These are phyloP conservation scores for Vanacampus margaritifer DNA, from an alignment of 2,113 vertebrate genomes.

Conservation along the genomic window DNA sequence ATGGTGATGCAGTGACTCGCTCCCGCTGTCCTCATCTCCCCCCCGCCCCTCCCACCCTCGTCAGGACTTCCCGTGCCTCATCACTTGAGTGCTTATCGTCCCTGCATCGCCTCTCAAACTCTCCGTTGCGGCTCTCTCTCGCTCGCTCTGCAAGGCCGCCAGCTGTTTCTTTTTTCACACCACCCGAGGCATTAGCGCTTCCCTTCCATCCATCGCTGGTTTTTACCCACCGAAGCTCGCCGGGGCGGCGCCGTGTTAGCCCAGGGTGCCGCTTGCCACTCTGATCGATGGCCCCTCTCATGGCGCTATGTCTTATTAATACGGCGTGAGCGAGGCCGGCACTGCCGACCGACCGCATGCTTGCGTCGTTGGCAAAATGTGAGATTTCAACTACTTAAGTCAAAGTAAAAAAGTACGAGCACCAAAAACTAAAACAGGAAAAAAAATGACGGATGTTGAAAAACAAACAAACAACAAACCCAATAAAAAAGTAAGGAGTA, in stretches of 20 bases:
- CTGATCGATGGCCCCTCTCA: slow-evolving; percentile 54
- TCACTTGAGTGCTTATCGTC: slow-evolving; percentile 48
- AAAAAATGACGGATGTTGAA: too few species aligned
- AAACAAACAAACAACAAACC: too few species aligned
- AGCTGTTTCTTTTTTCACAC: slow-evolving; percentile 35
- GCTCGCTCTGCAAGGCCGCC: not conserved
- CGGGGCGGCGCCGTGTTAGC: not conserved
- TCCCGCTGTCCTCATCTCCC: not conserved
- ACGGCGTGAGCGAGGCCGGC: slow-evolving; percentile 17
- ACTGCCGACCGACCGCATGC: too few species aligned
- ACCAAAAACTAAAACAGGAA: too few species aligned
- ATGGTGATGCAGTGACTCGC: not conserved
- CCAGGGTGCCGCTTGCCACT: slow-evolving; percentile 34
- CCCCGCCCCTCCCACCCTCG: not conserved
- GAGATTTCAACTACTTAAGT: too few species aligned
- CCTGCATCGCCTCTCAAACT: slow-evolving; percentile 38
- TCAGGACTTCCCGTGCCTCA: slow-evolving; percentile 15
- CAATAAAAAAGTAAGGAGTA: too few species aligned
- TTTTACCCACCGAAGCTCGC: not conserved
- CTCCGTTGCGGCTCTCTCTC: slow-evolving; percentile 42
- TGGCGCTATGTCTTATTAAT: slow-evolving; percentile 60
- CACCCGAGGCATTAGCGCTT: slow-evolving; percentile 30
- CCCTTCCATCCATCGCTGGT: slow-evolving; percentile 31
- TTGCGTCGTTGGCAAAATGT: too few species aligned
- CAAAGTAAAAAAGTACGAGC: too few species aligned